Percentiles rank a stretch among this genome's conserved stretches.
Evolutionary conservation across 2,797 vertebrate genomes (phyloP).

Genomic region (Coregonus sp.): DNA sequence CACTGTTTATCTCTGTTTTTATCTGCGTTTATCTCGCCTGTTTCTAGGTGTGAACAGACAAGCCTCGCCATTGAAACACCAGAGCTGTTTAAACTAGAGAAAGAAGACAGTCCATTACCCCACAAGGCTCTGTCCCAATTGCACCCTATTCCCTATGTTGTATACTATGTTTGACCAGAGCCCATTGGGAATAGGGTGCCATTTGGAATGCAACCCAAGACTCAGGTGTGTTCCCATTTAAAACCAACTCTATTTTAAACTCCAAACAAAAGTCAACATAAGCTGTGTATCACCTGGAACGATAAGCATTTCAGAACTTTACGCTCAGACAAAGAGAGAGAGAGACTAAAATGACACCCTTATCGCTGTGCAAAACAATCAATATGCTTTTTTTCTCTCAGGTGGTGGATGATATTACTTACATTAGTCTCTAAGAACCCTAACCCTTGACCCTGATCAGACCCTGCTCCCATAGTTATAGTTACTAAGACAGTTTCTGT

Average conservation of each 20-base stretch:
- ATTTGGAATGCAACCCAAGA: slow-evolving; percentile 37
- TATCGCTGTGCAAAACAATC: slow-evolving; percentile 53
- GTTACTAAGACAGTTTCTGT: not conserved
- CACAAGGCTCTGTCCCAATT: too few relatives aligned
- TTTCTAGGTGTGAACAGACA: slow-evolving; percentile 71
- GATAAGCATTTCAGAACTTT: slow-evolving; percentile 75
- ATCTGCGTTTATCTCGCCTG: slow-evolving; percentile 61
- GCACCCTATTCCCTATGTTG: too few relatives aligned
- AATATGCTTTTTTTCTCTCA: slow-evolving; percentile 25
- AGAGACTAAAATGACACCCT: slow-evolving; percentile 34
- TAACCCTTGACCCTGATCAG: slow-evolving; percentile 43
- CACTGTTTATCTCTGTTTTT: slow-evolving; percentile 29
- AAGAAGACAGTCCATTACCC: slow-evolving; percentile 66
- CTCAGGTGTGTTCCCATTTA: slow-evolving; percentile 69
- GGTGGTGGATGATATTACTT: slow-evolving; percentile 29
- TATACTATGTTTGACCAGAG: too few relatives aligned
- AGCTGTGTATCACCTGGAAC: slow-evolving; percentile 71
- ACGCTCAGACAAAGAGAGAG: slow-evolving; percentile 56
- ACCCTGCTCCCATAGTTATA: not conserved
- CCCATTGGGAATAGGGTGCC: too few relatives aligned
- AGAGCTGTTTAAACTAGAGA: slow-evolving; percentile 82
- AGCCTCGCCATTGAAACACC: slow-evolving; percentile 58
- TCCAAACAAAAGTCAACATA: slow-evolving; percentile 57
- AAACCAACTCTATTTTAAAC: slow-evolving; percentile 19
- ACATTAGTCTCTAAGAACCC: slow-evolving; percentile 35